A percentile compares a stretch with the other conserved stretches of the same genome.
phyloP scores from a whole-genome alignment of 2,797 vertebrate species.

The Chelonia mydas region DNA sequence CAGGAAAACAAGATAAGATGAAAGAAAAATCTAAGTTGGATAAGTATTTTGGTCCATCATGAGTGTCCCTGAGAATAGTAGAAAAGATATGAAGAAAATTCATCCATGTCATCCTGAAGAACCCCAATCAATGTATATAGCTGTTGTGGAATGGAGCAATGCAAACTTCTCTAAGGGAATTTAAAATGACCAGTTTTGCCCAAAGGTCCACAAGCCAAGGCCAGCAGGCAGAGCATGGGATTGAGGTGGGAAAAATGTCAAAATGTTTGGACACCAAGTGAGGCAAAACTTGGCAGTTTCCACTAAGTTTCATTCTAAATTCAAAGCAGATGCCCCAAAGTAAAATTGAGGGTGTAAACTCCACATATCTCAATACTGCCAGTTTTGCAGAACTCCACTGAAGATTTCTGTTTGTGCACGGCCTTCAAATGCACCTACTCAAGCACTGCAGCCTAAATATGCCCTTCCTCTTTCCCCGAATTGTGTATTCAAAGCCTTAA shows the following conservation, averaged over 20 bases:
- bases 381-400: not conserved
- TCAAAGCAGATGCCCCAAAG: not conserved
- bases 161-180: conserved; percentile 47
- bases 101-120: not conserved
- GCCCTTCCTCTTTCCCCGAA: not conserved
- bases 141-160: not conserved
- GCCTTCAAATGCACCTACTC: not conserved
- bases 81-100: not conserved
- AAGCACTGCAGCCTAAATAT: not conserved
- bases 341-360: not conserved
- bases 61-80: not conserved
- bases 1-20: not conserved
- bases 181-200: not conserved
- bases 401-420: not conserved
- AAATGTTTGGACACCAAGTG: conserved; percentile 14
- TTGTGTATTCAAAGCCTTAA: fast-evolving
- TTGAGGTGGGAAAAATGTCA: conserved; percentile 56
- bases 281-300: not conserved
- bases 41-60: not conserved
- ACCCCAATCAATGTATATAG: not conserved
- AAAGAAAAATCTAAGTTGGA: not conserved
- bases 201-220: conserved; percentile 44
- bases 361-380: not conserved
- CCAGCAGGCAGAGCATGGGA: not conserved
- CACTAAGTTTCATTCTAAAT: not conserved